Evolutionary conservation across 2,797 vertebrate species (phyloP), one percentile per base, ranked within the genome.

Genomic region (Sebastes itinus): DNA sequence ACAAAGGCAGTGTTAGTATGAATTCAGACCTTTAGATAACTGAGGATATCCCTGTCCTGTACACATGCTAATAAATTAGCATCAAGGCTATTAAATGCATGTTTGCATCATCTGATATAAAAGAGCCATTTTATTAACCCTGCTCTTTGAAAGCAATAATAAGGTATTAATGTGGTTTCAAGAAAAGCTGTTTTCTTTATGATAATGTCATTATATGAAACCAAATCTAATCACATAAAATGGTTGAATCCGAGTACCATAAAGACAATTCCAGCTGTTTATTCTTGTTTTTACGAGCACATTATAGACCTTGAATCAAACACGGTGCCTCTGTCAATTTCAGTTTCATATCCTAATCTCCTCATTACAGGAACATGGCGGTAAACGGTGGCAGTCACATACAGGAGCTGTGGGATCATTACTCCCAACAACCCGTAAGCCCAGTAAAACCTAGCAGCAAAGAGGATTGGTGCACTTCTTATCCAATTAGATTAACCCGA

Each of bases 401-500:
- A 49, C 30, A 68, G 33, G 64, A 80, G 75, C 58, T 20, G 35
- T 49, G 55, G 67, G 75, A 80, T 89, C 78, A 75, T 87, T 77
- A 78, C 68, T 79, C 38, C 60, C 42, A 72, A 72, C 25, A 42
- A 79, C 46, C 59, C 14, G 28, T 85, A 84, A 93, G 72, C 82
- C 79, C 70, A 42, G 73, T 70, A 82, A 88, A 83, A 82, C 55
- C 77, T 75, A 68, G 66, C 54, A 73, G 78, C 72, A 90, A 90
- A 92, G 84, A 90, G 90, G 92, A 92, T 90, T 86, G 81, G 33
- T 42, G 35, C 75, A 2, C 58, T 32, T 84, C 83, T 90, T 83
- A 92, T 92, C 91, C 88, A 83, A 84, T 92, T 82, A 92, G 89
- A 89, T 90, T 87, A 89, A 75, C 80, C 70, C 2, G 79, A 92